These are phyloP conservation scores for Agriopis aurantiaria DNA, from an alignment of 2,888 invertebrate genomes.

Conservation along the genomic window DNA sequence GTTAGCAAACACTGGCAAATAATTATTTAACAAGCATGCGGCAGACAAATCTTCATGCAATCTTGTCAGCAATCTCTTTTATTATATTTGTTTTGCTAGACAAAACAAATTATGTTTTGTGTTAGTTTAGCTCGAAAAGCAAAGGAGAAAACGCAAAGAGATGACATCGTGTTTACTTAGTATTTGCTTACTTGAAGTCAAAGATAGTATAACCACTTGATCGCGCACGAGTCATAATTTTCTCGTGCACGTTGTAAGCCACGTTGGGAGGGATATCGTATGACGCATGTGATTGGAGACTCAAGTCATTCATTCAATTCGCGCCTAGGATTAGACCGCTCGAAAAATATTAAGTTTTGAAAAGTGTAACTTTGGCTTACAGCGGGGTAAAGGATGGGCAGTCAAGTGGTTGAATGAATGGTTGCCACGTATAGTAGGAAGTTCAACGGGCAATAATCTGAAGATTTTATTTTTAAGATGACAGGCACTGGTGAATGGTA, in stretches of 20 bases:
- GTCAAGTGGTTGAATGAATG: constrained; percentile 46
- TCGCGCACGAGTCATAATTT: no score
- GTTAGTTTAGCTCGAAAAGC: constrained; percentile 55
- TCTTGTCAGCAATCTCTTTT: constrained; percentile 47
- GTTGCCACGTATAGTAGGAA: constrained; percentile 57
- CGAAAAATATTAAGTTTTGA: no score
- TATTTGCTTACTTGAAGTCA: constrained; percentile 54
- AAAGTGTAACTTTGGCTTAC: no score
- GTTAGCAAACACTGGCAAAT: constrained; percentile 36
- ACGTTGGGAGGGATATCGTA: no score
- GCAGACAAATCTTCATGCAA: constrained; percentile 36
- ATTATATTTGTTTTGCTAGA: constrained; percentile 58
- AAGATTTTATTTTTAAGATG: constrained; percentile 5
- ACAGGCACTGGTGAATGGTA: constrained; percentile 41
- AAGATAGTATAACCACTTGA: no score
- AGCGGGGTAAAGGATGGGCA: no score
- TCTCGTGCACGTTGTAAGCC: no score
- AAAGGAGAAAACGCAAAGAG: constrained; percentile 54
- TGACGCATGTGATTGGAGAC: no score
- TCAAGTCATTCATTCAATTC: no score
- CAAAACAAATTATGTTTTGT: constrained; percentile 60
- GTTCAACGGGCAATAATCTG: constrained; percentile 14
- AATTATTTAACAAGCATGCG: constrained; percentile 33
- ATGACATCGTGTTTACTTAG: constrained; percentile 57
- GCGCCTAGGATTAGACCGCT: no score